Evolutionary conservation across 2,113 vertebrate genomes (phyloP).

Genomic region (Oryzias woworae): DNA sequence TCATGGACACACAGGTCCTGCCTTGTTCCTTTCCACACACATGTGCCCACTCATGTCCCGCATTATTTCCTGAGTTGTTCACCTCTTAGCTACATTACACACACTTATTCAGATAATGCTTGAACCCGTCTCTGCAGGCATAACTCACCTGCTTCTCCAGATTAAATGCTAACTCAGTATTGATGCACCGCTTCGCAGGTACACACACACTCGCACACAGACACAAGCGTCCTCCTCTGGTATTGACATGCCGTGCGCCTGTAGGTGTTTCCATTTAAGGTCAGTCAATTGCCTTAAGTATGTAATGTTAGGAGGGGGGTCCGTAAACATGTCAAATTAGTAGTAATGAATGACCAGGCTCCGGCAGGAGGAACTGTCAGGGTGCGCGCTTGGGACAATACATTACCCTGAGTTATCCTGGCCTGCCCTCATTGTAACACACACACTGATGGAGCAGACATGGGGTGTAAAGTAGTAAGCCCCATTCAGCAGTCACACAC

Average conservation of each 20-base stretch:
- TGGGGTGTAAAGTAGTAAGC: constrained; percentile 58
- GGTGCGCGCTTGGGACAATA: constrained; percentile 70
- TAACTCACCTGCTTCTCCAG: constrained; percentile 71
- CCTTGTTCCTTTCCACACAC: background rate
- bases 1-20: background rate
- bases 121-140: constrained; percentile 36
- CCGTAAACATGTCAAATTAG: constrained; percentile 80
- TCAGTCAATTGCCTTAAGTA: constrained; percentile 78
- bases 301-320: constrained; percentile 76
- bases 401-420: constrained; percentile 76
- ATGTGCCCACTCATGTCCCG: constrained; percentile 17
- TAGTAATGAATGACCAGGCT: constrained; percentile 75
- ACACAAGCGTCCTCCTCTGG: constrained; percentile 64
- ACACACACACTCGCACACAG: constrained; percentile 27
- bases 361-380: constrained; percentile 67
- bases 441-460: constrained; percentile 45
- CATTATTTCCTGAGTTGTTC: constrained; percentile 53
- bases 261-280: constrained; percentile 78
- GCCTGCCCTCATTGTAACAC: constrained; percentile 56
- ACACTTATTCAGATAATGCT: constrained; percentile 59
- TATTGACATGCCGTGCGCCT: constrained; percentile 67
- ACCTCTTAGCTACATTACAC: constrained; percentile 58
- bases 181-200: constrained; percentile 62
- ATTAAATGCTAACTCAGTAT: constrained; percentile 70
- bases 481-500: constrained; percentile 67